Evolutionary conservation across 1,140 invertebrate species (phyloP).

Genomic region (Diachasmimorpha longicaudata): DNA sequence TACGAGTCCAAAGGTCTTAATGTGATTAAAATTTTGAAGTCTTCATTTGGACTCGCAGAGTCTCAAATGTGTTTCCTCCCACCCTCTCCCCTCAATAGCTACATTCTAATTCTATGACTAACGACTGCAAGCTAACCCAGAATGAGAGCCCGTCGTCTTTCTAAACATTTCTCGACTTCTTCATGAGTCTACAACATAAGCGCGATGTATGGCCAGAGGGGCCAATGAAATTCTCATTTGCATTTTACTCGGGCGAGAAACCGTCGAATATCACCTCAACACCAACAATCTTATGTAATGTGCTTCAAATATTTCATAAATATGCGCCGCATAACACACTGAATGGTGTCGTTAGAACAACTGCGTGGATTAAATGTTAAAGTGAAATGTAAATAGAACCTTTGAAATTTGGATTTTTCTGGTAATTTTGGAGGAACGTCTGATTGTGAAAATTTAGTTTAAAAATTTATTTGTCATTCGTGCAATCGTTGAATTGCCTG

Average conservation of each 20-base stretch:
- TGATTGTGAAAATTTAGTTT: no score
- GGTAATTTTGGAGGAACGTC: no score
- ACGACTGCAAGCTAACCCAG: no score
- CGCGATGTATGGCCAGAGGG: background rate
- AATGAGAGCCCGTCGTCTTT: no score
- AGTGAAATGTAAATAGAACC: background rate
- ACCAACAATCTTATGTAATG: slow-evolving; percentile 3
- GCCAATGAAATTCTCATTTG: slow-evolving; percentile 20
- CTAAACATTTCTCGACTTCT: background rate
- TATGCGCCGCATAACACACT: slow-evolving; percentile 15
- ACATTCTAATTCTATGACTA: no score
- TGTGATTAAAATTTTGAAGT: no score
- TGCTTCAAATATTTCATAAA: slow-evolving; percentile 11
- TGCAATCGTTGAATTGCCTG: no score
- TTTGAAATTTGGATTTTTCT: background rate
- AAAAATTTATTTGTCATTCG: no score
- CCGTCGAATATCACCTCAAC: background rate
- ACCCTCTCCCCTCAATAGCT: no score
- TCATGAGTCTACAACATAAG: slow-evolving; percentile 3
- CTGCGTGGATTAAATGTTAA: background rate
- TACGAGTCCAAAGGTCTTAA: no score
- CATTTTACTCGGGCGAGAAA: slow-evolving; percentile 20
- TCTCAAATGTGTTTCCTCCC: no score
- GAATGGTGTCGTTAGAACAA: slow-evolving; percentile 5
- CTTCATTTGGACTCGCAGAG: no score